phyloP scores from a whole-genome alignment of 2,113 vertebrate species.

The Cyrtonyx montezumae region DNA sequence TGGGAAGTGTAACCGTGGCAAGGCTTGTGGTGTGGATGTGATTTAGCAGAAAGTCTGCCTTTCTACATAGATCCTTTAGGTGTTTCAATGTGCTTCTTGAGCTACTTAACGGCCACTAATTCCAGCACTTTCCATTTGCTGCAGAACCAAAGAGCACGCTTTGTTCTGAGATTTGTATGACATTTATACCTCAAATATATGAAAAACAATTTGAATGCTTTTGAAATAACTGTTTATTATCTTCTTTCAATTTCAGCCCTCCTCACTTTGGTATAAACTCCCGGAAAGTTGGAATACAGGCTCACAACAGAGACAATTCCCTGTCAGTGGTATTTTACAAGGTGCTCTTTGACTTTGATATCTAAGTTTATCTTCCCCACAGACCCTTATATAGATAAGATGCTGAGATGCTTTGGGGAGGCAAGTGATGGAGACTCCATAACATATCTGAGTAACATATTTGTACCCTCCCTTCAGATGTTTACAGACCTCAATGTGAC shows the following conservation, averaged over 20 bases:
- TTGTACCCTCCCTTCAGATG: too few relatives aligned
- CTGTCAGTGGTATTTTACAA: neutral
- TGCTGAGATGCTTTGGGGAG: neutral
- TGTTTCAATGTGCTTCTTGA: neutral
- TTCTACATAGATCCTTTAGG: neutral
- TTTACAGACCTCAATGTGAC: too few relatives aligned
- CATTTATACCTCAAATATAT: neutral
- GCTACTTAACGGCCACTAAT: neutral
- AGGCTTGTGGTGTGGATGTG: neutral
- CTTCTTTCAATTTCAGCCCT: neutral
- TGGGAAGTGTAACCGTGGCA: neutral
- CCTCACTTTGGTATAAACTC: fast-evolving
- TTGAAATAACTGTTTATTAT: neutral
- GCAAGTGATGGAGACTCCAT: too few relatives aligned
- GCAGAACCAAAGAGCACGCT: neutral
- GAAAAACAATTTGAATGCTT: neutral
- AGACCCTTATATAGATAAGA: neutral
- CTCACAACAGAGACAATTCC: neutral
- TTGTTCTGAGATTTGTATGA: neutral
- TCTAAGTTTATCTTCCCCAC: neutral
- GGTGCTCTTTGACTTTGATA: neutral
- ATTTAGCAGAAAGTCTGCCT: neutral
- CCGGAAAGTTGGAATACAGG: neutral
- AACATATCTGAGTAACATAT: too few relatives aligned
- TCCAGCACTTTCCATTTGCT: neutral